Evolutionary conservation across 2,113 vertebrate genomes (phyloP).

Genomic region (Megalops atlanticus): DNA sequence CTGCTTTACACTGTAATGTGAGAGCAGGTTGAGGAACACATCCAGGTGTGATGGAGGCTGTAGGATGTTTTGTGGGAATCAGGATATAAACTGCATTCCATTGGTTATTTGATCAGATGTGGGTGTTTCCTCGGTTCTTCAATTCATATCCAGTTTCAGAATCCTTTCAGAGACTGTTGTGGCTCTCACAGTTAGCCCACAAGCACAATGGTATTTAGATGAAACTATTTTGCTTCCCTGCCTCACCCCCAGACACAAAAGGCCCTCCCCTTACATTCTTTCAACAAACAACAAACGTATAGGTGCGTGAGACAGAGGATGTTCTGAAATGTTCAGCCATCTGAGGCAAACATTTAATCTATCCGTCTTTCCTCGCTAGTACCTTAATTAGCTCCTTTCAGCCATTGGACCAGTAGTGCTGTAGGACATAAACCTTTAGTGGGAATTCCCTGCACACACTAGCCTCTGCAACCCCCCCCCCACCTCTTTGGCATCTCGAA

Average conservation of each 20-base stretch:
- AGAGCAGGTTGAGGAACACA: neutral
- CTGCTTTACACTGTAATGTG: neutral
- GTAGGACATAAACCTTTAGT: no score
- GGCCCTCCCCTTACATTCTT: no score
- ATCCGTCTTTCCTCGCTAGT: no score
- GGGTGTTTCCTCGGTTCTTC: neutral
- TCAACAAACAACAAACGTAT: no score
- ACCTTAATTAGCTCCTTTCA: no score
- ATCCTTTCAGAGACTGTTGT: neutral
- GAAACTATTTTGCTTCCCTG: neutral
- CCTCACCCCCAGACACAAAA: no score
- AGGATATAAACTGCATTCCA: neutral
- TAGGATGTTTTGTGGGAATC: neutral
- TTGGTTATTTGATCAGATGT: neutral
- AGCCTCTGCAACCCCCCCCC: slow-evolving; percentile 35
- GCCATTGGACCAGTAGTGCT: no score
- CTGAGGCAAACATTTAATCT: no score
- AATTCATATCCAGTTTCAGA: neutral
- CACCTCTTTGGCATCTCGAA: slow-evolving; percentile 90
- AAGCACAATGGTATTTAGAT: neutral
- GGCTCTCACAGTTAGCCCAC: neutral
- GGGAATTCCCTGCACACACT: no score
- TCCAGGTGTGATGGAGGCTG: neutral
- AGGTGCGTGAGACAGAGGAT: no score
- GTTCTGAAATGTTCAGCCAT: no score